A percentile compares a stretch with the other conserved stretches of the same genome.
Conservation (phyloP, 1,140 invertebrate species). For the Brachionus rotundiformis region DNA sequence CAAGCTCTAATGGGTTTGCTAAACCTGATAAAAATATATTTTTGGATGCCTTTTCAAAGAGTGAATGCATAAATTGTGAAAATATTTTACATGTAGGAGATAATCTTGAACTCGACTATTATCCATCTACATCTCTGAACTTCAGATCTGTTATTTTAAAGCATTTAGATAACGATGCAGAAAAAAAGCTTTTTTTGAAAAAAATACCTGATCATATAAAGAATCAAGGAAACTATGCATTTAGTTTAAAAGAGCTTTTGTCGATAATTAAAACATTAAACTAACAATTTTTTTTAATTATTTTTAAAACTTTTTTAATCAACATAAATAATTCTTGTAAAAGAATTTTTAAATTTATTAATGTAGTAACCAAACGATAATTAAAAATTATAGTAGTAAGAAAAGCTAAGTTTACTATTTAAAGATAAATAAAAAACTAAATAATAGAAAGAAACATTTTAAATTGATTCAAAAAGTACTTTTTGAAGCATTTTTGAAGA, state of each 20-base stretch:
- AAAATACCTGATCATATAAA: background rate
- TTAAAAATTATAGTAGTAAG: too few relatives aligned
- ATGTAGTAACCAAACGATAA: too few relatives aligned
- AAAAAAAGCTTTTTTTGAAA: background rate
- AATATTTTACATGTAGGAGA: constrained; percentile 37
- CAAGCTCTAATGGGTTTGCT: background rate
- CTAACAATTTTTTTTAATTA: too few relatives aligned
- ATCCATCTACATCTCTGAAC: background rate
- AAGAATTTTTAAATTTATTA: too few relatives aligned
- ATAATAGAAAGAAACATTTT: too few relatives aligned
- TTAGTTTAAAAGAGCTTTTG: background rate
- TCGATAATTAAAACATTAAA: background rate
- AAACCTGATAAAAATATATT: constrained; percentile 4
- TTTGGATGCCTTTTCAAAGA: background rate
- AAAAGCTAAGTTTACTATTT: too few relatives aligned
- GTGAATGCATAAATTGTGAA: background rate
- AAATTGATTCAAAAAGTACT: too few relatives aligned
- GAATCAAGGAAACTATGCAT: background rate
- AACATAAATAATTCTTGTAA: too few relatives aligned
- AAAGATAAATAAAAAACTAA: too few relatives aligned
- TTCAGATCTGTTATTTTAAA: constrained; percentile 28
- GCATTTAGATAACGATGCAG: background rate
- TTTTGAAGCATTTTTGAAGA: too few relatives aligned
- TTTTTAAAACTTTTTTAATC: too few relatives aligned
- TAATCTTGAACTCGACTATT: background rate